Evolutionary conservation across 2,888 invertebrate species (phyloP), one percentile per base, ranked within the genome.

Genomic region (Dryobota labecula): DNA sequence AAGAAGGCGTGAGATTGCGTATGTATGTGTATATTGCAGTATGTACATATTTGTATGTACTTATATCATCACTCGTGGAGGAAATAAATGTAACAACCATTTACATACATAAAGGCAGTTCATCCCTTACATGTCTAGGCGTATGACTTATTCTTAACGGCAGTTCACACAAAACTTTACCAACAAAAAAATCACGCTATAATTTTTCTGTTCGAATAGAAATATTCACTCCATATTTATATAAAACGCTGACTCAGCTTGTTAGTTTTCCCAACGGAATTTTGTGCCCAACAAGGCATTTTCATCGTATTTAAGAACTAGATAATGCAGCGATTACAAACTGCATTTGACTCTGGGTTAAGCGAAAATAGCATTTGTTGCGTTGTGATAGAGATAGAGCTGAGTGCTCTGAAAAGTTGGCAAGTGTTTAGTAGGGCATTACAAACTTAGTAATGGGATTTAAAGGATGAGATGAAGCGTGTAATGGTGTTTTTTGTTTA

Each of bases 391-490:
- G 58, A 71, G 86, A 70, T 83, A 64, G 80, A 74, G 83, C 79
- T 83, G 82, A 84, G 84, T 82, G 87, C 73, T 81, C 2, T 56
- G 75, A 84, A 81, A 85, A 86, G 84, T 88, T 90, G 85, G 89
- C 84, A 84, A 87, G 85, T 87, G 89, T 87, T 90, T 89, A 85
- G 85, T 84, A 70, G 84, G 87, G 88, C 89, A 89, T 89, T 88
- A 89, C 85, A 86, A 87, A 88, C 88, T 88, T 88, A 82, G 83
- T 41, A 43, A 54, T 78, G 15, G 20, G 79, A 80, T 68, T 8
- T 69, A 84, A 87, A 80, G 65, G 30, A 76, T 20, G 43, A 70
- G 76, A 53, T 70, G 7, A n/a, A 71, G 86, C 84, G 83, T 45
- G 51, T 67, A 24, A 27, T 30, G 9, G 5, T 77, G 11, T 15